These are phyloP conservation scores for Scaptomyza caliginosa DNA, from an alignment of 2,888 invertebrate genomes.

Conservation along the genomic window DNA sequence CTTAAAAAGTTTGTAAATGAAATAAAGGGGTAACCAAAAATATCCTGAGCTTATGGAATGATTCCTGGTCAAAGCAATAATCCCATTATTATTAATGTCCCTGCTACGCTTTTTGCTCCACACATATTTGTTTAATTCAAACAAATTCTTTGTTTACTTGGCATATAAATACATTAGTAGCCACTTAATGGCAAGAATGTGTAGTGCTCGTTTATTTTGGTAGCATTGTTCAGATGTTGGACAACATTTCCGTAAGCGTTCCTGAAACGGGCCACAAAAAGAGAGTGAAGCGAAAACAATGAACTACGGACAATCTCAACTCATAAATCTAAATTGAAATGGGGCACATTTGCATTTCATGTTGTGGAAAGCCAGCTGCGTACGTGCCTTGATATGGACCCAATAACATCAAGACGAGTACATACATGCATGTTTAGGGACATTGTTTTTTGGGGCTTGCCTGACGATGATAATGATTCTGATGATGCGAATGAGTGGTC, in stretches of 20 bases:
- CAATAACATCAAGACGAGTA: background rate
- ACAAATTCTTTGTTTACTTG: background rate
- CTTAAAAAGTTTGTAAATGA: no score
- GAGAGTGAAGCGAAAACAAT: conserved; percentile 34
- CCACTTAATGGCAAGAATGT: conserved; percentile 1
- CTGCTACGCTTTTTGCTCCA: background rate
- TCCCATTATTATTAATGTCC: background rate
- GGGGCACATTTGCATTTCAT: conserved; percentile 48
- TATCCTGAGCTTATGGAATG: background rate
- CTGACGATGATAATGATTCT: conserved; percentile 36
- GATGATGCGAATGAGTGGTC: conserved; percentile 46
- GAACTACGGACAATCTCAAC: conserved; percentile 42
- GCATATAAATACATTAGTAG: conserved; percentile 1
- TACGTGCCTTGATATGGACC: conserved; percentile 31
- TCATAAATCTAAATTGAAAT: conserved; percentile 73
- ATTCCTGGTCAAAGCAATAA: background rate
- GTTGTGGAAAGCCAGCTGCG: background rate
- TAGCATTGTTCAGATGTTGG: conserved; percentile 5
- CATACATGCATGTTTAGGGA: background rate
- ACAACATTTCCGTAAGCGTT: conserved; percentile 5
- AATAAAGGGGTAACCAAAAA: no score
- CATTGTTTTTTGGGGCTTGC: conserved; percentile 12
- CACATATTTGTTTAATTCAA: background rate
- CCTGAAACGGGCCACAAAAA: background rate
- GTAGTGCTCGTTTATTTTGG: background rate